A percentile compares a stretch with the other conserved stretches of the same genome.
Evolutionary conservation across 2,888 invertebrate genomes (phyloP).

Genomic region (Tipula lateralis): DNA sequence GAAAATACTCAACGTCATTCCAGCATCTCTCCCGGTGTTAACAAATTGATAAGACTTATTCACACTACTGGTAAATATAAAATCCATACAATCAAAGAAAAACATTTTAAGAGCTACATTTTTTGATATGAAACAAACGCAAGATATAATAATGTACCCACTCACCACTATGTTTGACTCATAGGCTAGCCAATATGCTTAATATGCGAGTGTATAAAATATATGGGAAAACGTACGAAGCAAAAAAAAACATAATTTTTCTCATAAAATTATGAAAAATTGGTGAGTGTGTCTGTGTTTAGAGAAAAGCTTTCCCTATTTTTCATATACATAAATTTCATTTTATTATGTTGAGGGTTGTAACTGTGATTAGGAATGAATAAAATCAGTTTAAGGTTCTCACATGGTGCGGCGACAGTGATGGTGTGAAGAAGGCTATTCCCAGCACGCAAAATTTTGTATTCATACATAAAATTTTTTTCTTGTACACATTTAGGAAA

Average conservation of each 20-base stretch:
- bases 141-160: neutral
- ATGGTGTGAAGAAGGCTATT: neutral
- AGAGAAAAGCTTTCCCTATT: neutral
- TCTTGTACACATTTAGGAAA: neutral
- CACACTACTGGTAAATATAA: neutral
- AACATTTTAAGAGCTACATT: no score
- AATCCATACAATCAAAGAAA: no score
- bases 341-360: neutral
- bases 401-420: neutral
- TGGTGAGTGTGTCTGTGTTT: neutral
- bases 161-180: no score
- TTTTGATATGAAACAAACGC: neutral
- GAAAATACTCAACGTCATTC: neutral
- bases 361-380: neutral
- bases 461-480: neutral
- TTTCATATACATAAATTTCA: neutral
- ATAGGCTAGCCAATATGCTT: neutral
- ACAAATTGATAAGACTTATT: neutral
- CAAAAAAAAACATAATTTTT: neutral
- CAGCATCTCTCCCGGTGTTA: neutral
- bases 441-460: neutral
- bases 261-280: neutral
- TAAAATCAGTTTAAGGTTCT: neutral
- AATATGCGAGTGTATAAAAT: neutral
- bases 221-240: neutral